phyloP scores from a whole-genome alignment of 2,888 invertebrate species.

The Amaurobius ferox region DNA sequence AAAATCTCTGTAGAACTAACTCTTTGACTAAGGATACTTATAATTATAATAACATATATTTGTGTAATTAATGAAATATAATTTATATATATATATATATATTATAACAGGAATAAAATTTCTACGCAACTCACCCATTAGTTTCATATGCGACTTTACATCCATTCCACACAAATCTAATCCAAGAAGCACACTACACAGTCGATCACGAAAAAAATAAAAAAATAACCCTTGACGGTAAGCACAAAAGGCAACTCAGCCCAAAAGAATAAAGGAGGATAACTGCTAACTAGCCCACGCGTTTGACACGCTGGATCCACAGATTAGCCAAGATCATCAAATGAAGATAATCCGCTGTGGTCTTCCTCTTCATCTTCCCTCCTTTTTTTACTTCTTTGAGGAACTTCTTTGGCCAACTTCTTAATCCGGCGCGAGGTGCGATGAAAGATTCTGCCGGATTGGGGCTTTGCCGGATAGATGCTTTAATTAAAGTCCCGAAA shows the following conservation, averaged over 20 bases:
- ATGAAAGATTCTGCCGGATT: slow-evolving; percentile 64
- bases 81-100: too few species aligned
- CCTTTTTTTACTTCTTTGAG: slow-evolving; percentile 39
- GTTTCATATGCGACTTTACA: neutral
- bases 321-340: slow-evolving; percentile 69
- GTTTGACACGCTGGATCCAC: slow-evolving; percentile 53
- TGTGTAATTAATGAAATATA: too few species aligned
- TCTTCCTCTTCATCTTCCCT: slow-evolving; percentile 22
- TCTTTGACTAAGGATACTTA: too few species aligned
- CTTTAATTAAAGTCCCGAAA: slow-evolving; percentile 65
- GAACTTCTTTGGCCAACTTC: slow-evolving; percentile 36
- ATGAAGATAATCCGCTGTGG: slow-evolving; percentile 67
- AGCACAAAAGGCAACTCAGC: slow-evolving; percentile 45
- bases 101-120: too few species aligned
- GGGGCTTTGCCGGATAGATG: slow-evolving; percentile 36
- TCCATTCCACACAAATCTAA: neutral
- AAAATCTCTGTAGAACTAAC: too few species aligned
- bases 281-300: slow-evolving; percentile 57
- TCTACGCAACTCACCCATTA: neutral
- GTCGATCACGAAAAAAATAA: neutral
- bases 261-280: slow-evolving; percentile 12
- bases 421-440: slow-evolving; percentile 64
- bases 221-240: neutral
- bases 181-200: neutral
- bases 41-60: too few species aligned